Conservation (phyloP, 1,140 invertebrate genomes). For the Bicyclus anynana region DNA sequence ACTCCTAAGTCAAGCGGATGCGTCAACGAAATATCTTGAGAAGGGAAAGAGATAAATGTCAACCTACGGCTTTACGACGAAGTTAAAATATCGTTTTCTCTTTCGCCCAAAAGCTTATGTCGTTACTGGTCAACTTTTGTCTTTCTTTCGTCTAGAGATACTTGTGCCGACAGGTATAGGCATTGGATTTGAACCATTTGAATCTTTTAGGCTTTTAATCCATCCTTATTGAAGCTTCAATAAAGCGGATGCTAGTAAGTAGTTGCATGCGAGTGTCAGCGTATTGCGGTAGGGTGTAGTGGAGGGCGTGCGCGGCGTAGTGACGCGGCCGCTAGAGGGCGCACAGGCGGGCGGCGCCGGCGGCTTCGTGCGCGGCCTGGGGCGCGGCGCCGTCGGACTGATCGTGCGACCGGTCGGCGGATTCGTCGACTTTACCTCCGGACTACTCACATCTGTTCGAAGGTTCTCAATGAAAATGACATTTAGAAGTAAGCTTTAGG, state of each 20-base stretch:
- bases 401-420: conserved; percentile 52
- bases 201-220: too few relatives aligned
- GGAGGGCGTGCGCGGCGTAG: conserved; percentile 53
- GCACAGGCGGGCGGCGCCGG: conserved; percentile 40
- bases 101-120: too few relatives aligned
- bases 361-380: conserved; percentile 48
- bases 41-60: too few relatives aligned
- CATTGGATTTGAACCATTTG: too few relatives aligned
- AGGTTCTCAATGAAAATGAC: conserved; percentile 34
- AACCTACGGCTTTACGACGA: too few relatives aligned
- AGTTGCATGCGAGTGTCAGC: not conserved
- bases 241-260: not conserved
- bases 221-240: too few relatives aligned
- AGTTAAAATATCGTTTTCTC: too few relatives aligned
- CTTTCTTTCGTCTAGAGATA: too few relatives aligned
- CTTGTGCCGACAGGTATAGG: too few relatives aligned
- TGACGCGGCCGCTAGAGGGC: conserved; percentile 43
- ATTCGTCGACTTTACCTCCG: conserved; percentile 55
- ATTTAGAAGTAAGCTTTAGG: conserved; percentile 2
- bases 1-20: too few relatives aligned
- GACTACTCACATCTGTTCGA: conserved; percentile 47
- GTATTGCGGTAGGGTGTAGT: conserved; percentile 41
- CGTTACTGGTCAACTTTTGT: too few relatives aligned
- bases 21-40: too few relatives aligned
- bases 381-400: conserved; percentile 50